Conservation (phyloP, 2,888 invertebrate genomes). For the Resseliella maxima region DNA sequence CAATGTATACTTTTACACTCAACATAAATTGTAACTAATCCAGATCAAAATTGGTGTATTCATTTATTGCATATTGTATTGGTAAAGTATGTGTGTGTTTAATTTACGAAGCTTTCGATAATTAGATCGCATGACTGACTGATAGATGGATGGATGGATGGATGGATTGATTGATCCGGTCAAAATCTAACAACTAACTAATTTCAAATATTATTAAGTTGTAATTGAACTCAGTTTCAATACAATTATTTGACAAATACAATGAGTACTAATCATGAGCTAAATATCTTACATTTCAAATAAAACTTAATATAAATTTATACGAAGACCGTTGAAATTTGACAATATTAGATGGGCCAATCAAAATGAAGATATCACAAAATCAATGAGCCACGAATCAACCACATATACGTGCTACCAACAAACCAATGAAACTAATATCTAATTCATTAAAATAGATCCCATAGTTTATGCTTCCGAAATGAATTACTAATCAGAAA, state of each 20-base stretch:
- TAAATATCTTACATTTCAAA: neutral
- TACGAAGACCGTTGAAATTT: neutral
- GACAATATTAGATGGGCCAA: neutral
- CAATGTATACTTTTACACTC: no score
- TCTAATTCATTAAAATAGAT: slow-evolving; percentile 1
- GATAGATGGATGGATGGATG: neutral
- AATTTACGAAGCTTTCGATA: neutral
- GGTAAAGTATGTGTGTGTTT: neutral
- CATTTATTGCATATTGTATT: neutral
- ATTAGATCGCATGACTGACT: slow-evolving; percentile 35
- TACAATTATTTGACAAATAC: neutral
- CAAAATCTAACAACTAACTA: neutral
- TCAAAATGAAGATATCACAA: neutral
- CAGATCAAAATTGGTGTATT: neutral
- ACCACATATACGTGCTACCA: neutral
- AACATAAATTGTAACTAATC: neutral
- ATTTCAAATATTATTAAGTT: slow-evolving; percentile 1
- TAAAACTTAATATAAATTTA: neutral
- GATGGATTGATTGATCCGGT: neutral
- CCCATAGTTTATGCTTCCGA: neutral
- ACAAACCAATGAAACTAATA: slow-evolving; percentile 41
- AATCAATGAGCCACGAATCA: slow-evolving; percentile 28
- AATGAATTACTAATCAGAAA: slow-evolving; percentile 28
- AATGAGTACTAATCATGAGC: neutral
- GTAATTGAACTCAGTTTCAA: neutral